Conservation (phyloP, 2,113 vertebrate species). For the Geococcyx californianus region DNA sequence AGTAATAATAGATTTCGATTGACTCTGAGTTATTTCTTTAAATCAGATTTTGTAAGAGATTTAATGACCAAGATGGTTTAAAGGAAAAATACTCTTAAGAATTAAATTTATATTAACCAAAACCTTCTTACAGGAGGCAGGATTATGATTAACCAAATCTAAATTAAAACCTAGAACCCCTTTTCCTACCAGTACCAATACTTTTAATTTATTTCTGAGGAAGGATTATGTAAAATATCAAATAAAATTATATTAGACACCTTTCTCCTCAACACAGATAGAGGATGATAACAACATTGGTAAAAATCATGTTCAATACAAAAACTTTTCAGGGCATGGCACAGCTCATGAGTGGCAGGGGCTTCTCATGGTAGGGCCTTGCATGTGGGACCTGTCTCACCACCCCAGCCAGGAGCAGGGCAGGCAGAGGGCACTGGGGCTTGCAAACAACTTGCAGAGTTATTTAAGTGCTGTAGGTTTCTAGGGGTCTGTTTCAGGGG, state of each 20-base stretch:
- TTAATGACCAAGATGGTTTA: background rate
- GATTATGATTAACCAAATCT: constrained; percentile 48
- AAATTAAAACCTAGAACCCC: constrained; percentile 45
- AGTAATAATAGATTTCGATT: background rate
- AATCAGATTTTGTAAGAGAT: background rate
- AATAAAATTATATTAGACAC: constrained; percentile 32
- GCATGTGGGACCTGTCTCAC: background rate
- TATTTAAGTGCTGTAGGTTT: background rate
- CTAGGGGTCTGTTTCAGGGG: background rate
- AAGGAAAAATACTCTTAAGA: constrained; percentile 10
- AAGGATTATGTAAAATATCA: constrained; percentile 53
- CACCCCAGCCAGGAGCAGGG: rapidly evolving
- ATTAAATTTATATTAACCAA: background rate
- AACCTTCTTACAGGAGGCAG: background rate
- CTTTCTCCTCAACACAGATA: background rate
- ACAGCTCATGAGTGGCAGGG: background rate
- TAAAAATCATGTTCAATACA: constrained; percentile 4
- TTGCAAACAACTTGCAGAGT: background rate
- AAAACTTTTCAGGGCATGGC: background rate
- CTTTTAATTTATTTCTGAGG: constrained; percentile 61
- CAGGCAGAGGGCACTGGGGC: rapidly evolving
- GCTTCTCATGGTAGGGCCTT: background rate
- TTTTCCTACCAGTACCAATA: background rate
- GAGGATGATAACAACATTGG: background rate
- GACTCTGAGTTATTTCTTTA: background rate